These are phyloP conservation scores for Chanos chanos DNA, from an alignment of 2,797 vertebrate genomes.

Conservation along the genomic window DNA sequence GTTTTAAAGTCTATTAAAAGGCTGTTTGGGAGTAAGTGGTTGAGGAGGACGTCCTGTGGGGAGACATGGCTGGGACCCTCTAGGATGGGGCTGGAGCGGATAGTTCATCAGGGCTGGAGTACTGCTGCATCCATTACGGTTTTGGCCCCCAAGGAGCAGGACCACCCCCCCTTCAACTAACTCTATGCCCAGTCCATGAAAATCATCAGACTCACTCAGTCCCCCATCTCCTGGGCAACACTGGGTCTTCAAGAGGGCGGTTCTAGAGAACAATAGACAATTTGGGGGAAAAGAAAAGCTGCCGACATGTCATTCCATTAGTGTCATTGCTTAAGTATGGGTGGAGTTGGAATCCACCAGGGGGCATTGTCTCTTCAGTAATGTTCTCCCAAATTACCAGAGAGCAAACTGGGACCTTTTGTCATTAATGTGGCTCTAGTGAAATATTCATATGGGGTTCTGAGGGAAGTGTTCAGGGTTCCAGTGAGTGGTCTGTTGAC, in stretches of 20 bases:
- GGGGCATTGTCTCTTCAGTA: constrained; percentile 82
- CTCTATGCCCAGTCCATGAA: constrained; percentile 41
- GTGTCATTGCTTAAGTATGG: constrained; percentile 32
- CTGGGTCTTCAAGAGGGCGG: constrained; percentile 30
- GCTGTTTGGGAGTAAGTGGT: constrained; percentile 75
- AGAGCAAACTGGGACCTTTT: constrained; percentile 62
- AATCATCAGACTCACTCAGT: constrained; percentile 19
- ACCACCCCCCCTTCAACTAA: constrained; percentile 44
- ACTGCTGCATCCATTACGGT: constrained; percentile 62
- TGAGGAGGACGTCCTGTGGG: constrained; percentile 68
- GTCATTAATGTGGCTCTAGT: constrained; percentile 71
- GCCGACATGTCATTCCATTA: constrained; percentile 14
- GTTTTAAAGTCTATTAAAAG: constrained; percentile 86
- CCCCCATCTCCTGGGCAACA: constrained; percentile 25
- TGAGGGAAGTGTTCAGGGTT: constrained; percentile 70
- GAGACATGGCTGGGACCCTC: constrained; percentile 55
- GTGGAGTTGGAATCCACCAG: constrained; percentile 71
- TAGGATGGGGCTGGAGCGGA: constrained; percentile 52
- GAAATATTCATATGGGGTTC: constrained; percentile 67
- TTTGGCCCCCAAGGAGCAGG: constrained; percentile 56
- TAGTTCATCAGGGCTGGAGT: constrained; percentile 66
- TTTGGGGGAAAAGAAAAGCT: constrained; percentile 23
- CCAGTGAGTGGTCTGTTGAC: constrained; percentile 76
- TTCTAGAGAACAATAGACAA: constrained; percentile 36
- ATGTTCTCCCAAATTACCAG: constrained; percentile 67